Base-by-base conservation (phyloP, 2,113 vertebrate genomes). In the Stomatorhinus ivindoensis region DNA sequence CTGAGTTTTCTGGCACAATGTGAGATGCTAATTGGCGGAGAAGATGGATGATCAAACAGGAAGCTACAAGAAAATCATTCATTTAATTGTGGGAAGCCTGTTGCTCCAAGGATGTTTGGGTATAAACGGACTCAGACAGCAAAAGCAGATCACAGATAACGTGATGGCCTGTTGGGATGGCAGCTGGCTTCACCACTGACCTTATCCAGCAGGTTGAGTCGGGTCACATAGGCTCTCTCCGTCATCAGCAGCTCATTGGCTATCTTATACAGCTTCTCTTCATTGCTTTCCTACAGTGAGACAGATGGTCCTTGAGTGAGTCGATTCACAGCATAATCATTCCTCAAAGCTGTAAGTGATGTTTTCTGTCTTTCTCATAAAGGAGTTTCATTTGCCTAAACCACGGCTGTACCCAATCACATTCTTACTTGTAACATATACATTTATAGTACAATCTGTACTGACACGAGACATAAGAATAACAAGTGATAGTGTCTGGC, bases 191-290 rank as follows among this genome's bases (percentile, higher is more conserved):
- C 44, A 10, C 44, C 82, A 84, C 42, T 47, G 24, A 96, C 96
- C 95, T 96, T 93, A 89, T 95, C 94, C 93, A 99, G 95, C 90
- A 99, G 97, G 93, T 97, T 95, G 15, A 99, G 97, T 73, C 97
- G 93, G 31, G 95, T 94, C 24, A 99, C 98, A 0, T 99, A 99
- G 55, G 98, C 97, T 94, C 97, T 97, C 94, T 99, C 98, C 5
- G 98, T 99, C 86, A 98, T 96, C 92, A 99, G 93, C 91, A 99
- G 98, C 93, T 99, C 98, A 69, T 90, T 99, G 91, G 97, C 98
- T 91, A 99, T 99, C 91, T 99, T 99, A 91, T 97, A 97, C 86
- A 97, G 95, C 94, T 99, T 99, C 94, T 99, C 95, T 53, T 99
- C 97, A 5, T 99, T 96, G 48, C 97, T 99, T 92, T 99, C 98